A percentile compares a stretch with the other conserved stretches of the same genome.
These are phyloP conservation scores for Rhinichthys osculus DNA, from an alignment of 2,797 vertebrate genomes.

Conservation along the genomic window DNA sequence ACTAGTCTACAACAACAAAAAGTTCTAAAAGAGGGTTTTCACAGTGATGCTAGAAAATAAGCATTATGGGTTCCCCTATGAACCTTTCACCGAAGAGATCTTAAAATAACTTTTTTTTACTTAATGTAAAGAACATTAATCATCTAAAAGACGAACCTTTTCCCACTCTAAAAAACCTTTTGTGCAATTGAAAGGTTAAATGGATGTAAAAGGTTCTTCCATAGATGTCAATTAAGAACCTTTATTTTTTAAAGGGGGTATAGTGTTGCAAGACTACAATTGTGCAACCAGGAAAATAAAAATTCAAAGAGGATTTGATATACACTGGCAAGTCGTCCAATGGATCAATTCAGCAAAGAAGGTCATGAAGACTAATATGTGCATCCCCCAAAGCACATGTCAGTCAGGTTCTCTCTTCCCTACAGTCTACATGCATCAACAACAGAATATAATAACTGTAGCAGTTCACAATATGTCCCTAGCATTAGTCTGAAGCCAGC, in stretches of 20 bases:
- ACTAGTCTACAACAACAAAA: neutral
- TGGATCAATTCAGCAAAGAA: neutral
- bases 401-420: neutral
- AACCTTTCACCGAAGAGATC: neutral
- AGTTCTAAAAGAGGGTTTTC: too few species aligned
- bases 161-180: neutral
- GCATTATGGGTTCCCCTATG: neutral
- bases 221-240: neutral
- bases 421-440: conserved; percentile 13
- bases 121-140: neutral
- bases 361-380: neutral
- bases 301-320: neutral
- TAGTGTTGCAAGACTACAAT: neutral
- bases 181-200: too few species aligned
- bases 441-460: conserved; percentile 6
- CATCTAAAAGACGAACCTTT: neutral
- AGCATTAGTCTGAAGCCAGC: conserved; percentile 22
- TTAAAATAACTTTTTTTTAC: too few species aligned
- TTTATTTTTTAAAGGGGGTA: neutral
- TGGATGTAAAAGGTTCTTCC: too few species aligned
- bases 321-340: neutral
- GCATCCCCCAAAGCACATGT: neutral
- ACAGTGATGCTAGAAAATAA: neutral
- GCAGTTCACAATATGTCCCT: neutral
- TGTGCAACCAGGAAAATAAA: neutral